These are phyloP conservation scores for Theretra japonica DNA, from an alignment of 2,888 invertebrate species.

Conservation along the genomic window DNA sequence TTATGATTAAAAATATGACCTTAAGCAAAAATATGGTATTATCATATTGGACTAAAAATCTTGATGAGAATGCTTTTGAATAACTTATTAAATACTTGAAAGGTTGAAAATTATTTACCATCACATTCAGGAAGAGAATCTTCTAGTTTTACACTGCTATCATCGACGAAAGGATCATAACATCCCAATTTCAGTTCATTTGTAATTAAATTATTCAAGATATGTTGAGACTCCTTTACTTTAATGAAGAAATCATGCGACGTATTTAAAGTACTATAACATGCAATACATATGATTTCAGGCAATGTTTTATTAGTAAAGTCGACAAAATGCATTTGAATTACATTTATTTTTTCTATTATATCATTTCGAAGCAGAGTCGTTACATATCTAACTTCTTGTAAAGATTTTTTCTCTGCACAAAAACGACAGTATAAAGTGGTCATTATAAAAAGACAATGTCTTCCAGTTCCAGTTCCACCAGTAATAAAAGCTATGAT, in stretches of 20 bases:
- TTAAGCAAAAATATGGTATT: no score
- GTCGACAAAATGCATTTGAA: constrained; percentile 36
- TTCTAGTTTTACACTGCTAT: neutral
- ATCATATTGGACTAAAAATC: no score
- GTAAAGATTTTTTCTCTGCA: constrained; percentile 19
- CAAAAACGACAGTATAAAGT: constrained; percentile 19
- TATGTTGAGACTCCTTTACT: constrained; percentile 33
- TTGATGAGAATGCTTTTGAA: no score
- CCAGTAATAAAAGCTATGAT: no score
- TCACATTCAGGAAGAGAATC: neutral
- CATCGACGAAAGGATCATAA: neutral
- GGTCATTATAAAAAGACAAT: neutral
- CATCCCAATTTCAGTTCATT: neutral
- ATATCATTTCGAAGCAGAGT: constrained; percentile 26
- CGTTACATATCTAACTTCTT: constrained; percentile 9
- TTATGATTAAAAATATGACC: no score
- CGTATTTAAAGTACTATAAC: constrained; percentile 35
- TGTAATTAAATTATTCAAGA: neutral
- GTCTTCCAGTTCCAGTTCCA: no score
- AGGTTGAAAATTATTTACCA: neutral
- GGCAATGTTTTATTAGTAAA: constrained; percentile 35
- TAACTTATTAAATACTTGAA: neutral
- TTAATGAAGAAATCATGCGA: constrained; percentile 38
- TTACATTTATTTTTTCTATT: constrained; percentile 32
- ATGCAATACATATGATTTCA: constrained; percentile 37